Conservation (phyloP, 1,140 invertebrate genomes). For the Cryptotermes secundus region DNA sequence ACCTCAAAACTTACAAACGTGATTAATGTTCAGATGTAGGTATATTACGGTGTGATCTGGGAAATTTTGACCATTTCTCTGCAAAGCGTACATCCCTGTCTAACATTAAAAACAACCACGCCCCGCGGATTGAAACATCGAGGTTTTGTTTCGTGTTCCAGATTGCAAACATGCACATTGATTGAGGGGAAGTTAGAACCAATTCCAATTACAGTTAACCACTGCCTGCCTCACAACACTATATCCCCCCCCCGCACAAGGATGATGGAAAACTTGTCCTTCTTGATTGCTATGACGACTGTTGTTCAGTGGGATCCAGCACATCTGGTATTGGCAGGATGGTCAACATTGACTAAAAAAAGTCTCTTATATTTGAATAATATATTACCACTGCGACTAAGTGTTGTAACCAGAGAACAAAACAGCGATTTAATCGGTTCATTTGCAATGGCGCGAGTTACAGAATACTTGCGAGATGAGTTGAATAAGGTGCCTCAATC, state of each 20-base stretch:
- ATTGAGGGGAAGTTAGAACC: not conserved
- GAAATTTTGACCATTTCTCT: too few relatives aligned
- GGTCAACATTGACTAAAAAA: not conserved
- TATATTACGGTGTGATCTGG: too few relatives aligned
- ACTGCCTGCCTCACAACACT: not conserved
- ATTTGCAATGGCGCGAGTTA: not conserved
- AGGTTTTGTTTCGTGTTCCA: not conserved
- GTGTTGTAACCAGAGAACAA: not conserved
- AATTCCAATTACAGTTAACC: constrained; percentile 4
- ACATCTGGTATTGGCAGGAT: not conserved
- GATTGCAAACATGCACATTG: not conserved
- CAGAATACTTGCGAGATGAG: not conserved
- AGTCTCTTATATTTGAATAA: constrained; percentile 15
- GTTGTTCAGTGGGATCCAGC: not conserved
- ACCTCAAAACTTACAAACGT: too few relatives aligned
- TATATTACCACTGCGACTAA: not conserved
- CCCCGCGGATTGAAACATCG: not conserved
- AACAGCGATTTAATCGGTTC: not conserved
- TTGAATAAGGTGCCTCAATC: not conserved
- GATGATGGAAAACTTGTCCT: not conserved
- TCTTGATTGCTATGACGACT: not conserved
- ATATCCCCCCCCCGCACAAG: not conserved
- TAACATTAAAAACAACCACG: not conserved
- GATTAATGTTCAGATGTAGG: too few relatives aligned
- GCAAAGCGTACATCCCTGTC: not conserved